A percentile compares a stretch with the other conserved stretches of the same genome.
Conservation (phyloP, 2,888 invertebrate species). For the Leucoma salicis region DNA sequence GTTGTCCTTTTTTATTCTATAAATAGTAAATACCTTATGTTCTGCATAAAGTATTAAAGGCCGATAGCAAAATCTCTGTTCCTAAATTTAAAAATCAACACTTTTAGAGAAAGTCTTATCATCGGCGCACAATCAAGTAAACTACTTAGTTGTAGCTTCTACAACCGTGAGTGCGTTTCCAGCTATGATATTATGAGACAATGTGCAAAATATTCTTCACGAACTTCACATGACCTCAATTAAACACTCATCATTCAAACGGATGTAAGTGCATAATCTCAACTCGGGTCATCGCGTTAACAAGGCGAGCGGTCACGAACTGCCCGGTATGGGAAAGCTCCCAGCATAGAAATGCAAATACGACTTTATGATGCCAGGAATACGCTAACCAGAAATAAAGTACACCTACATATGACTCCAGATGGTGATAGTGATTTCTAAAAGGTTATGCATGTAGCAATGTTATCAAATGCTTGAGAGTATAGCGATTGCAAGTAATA, state of each 20-base stretch:
- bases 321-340: constrained; percentile 80
- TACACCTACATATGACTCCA: constrained; percentile 39
- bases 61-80: too few species aligned
- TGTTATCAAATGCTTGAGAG: too few species aligned
- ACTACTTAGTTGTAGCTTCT: background rate
- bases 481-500: background rate
- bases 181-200: constrained; percentile 15
- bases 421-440: constrained; percentile 33
- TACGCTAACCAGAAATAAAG: constrained; percentile 43
- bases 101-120: background rate
- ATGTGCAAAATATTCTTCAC: constrained; percentile 45
- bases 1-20: too few species aligned
- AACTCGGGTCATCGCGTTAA: constrained; percentile 73
- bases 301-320: constrained; percentile 77
- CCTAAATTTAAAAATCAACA: background rate
- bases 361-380: constrained; percentile 51
- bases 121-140: background rate
- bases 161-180: background rate
- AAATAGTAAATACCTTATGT: too few species aligned
- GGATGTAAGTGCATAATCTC: constrained; percentile 79
- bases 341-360: constrained; percentile 74
- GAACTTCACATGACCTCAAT: constrained; percentile 62
- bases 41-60: too few species aligned
- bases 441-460: too few species aligned
- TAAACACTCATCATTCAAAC: constrained; percentile 75